These are phyloP conservation scores for Apis cerana DNA, from an alignment of 1,140 invertebrate genomes.

Conservation along the genomic window DNA sequence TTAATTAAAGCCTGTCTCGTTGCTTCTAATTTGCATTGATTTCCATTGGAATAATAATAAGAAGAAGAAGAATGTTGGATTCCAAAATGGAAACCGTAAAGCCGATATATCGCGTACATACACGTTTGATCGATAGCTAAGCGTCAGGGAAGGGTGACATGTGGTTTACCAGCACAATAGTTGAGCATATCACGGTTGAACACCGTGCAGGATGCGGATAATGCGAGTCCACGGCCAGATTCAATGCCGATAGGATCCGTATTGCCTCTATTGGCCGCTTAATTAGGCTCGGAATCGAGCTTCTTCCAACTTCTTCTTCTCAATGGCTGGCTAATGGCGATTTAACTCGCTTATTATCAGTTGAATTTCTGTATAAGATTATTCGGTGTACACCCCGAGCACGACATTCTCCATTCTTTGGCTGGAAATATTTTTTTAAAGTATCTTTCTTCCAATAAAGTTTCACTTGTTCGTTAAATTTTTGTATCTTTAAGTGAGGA, in stretches of 20 bases:
- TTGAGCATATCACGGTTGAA: neutral
- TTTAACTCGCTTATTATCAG: neutral
- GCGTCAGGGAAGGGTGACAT: slow-evolving; percentile 19
- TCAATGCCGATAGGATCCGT: neutral
- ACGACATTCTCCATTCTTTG: too few relatives aligned
- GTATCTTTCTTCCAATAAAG: too few relatives aligned
- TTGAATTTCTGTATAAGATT: too few relatives aligned
- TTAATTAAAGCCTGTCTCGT: too few relatives aligned
- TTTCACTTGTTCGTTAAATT: too few relatives aligned
- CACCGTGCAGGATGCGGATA: slow-evolving; percentile 9
- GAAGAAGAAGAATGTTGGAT: too few relatives aligned
- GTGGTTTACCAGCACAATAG: slow-evolving; percentile 32
- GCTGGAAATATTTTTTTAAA: too few relatives aligned
- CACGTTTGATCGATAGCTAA: slow-evolving; percentile 52
- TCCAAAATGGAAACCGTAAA: neutral
- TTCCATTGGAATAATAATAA: too few relatives aligned
- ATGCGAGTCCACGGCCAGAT: neutral
- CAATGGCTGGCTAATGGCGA: too few relatives aligned
- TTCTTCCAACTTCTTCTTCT: neutral
- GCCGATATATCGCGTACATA: slow-evolving; percentile 24
- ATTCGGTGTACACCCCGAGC: too few relatives aligned
- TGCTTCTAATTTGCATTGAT: too few relatives aligned
- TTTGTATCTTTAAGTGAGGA: too few relatives aligned
- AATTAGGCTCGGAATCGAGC: neutral
- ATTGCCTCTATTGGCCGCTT: neutral